phyloP scores from a whole-genome alignment of 2,797 vertebrate species.

The Dermochelys coriacea region DNA sequence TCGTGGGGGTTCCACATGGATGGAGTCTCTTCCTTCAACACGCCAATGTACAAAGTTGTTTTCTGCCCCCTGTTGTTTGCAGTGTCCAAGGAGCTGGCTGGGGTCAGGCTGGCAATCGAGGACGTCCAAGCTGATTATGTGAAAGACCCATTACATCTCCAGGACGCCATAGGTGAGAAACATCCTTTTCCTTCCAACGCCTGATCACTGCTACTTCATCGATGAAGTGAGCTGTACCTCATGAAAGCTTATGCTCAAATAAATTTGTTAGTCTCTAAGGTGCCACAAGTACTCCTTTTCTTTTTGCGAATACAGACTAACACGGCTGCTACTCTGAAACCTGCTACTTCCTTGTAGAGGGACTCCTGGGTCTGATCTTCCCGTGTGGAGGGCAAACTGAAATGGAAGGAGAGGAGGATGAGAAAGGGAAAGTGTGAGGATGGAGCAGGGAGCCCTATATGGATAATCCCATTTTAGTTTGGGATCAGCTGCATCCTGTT shows the following conservation, averaged over 20 bases:
- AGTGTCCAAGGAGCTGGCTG: neutral
- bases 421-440: neutral
- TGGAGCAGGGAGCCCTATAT: neutral
- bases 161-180: neutral
- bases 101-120: neutral
- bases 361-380: neutral
- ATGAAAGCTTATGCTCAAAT: too few species aligned
- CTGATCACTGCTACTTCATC: neutral
- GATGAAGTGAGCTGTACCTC: too few species aligned
- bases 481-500: neutral
- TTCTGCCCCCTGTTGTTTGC: neutral
- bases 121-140: neutral
- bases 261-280: too few species aligned
- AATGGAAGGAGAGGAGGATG: neutral
- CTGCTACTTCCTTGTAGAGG: neutral
- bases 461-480: neutral
- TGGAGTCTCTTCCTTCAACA: neutral
- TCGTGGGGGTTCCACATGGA: fast-evolving
- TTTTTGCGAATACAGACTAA: too few species aligned
- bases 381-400: neutral
- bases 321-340: too few species aligned
- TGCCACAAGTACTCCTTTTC: too few species aligned
- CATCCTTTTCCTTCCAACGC: neutral
- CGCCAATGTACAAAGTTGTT: fast-evolving
- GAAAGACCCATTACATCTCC: neutral